phyloP scores from a whole-genome alignment of 1,140 invertebrate genomes.

The Platyscapa corneri region DNA sequence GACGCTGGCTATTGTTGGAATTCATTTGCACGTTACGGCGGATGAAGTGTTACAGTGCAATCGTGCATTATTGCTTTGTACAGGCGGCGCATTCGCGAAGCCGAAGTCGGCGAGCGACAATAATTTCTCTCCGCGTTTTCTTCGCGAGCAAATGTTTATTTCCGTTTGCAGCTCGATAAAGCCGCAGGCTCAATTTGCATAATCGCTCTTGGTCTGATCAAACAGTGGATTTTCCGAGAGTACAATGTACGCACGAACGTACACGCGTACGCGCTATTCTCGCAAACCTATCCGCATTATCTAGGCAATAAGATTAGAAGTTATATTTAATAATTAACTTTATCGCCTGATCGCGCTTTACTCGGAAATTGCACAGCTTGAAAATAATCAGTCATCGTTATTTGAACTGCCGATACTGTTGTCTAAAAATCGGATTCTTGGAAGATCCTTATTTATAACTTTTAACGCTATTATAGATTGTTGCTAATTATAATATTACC shows the following conservation, averaged over 20 bases:
- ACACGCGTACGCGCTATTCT: too few relatives aligned
- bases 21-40: conserved; percentile 1
- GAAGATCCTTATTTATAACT: background rate
- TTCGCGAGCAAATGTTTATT: too few relatives aligned
- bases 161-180: too few relatives aligned
- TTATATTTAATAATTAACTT: conserved; percentile 13
- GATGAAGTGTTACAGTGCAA: background rate
- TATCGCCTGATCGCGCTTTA: conserved; percentile 6
- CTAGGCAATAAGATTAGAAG: background rate
- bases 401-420: background rate
- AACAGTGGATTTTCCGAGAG: background rate
- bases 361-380: conserved; percentile 7
- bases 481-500: background rate
- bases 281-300: background rate
- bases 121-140: too few relatives aligned
- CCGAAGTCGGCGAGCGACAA: too few relatives aligned
- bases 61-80: background rate
- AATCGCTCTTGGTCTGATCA: background rate
- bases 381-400: conserved; percentile 19
- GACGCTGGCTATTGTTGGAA: conserved; percentile 13
- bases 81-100: too few relatives aligned
- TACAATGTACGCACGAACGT: background rate
- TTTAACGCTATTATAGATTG: background rate
- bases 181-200: too few relatives aligned
- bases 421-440: conserved; percentile 1